Conservation (phyloP, 2,797 vertebrate species). For the Sebastes taczanowskii region DNA sequence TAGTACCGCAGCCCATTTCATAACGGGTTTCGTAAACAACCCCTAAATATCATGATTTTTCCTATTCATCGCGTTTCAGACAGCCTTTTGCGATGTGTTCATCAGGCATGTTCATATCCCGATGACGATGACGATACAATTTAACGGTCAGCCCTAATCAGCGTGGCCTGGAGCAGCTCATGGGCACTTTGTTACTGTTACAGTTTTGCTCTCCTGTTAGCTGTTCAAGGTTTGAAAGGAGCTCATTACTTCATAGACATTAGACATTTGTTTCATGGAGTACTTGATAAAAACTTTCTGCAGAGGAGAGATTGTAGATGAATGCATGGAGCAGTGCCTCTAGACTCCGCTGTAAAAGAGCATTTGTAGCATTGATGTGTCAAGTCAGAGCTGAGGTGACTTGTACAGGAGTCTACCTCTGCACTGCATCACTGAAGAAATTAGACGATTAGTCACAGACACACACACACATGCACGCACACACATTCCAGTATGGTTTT, state of each 20-base stretch:
- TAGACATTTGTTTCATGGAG: neutral
- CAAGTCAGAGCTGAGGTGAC: slow-evolving; percentile 2
- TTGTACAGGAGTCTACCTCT: slow-evolving; percentile 10
- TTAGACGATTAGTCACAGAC: slow-evolving; percentile 12
- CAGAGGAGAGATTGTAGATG: neutral
- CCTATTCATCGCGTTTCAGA: no score
- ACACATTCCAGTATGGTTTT: neutral
- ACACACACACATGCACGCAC: slow-evolving; percentile 14
- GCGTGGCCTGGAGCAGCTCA: neutral
- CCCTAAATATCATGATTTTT: no score
- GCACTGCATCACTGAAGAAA: slow-evolving; percentile 15
- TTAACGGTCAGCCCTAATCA: no score
- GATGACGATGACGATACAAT: no score
- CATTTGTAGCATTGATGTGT: slow-evolving; percentile 13
- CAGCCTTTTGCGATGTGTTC: no score
- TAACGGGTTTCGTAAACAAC: no score
- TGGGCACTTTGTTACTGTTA: neutral
- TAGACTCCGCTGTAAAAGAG: neutral
- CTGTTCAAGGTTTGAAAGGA: neutral
- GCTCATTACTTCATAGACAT: neutral
- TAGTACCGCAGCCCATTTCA: no score
- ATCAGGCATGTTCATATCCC: no score
- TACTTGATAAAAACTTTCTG: neutral
- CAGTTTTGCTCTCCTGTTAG: neutral
- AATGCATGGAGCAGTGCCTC: neutral